Conservation (phyloP, 2,797 vertebrate genomes). For the Pelodytes ibericus region DNA sequence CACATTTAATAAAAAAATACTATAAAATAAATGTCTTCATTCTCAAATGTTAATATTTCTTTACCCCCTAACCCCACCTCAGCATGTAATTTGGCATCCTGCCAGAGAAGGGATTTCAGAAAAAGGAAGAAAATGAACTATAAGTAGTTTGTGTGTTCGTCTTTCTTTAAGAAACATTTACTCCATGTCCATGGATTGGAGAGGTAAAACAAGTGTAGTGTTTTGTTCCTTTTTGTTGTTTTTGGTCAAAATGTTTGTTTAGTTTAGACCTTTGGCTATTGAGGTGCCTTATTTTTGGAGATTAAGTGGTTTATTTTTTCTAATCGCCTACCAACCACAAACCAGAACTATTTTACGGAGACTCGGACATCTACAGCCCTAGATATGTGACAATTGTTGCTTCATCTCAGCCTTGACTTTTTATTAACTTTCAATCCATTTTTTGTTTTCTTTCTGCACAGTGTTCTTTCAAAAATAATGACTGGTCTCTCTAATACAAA, state of each 20-base stretch:
- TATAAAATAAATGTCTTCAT: neutral
- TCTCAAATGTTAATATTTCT: neutral
- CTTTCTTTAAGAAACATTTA: neutral
- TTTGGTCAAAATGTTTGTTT: slow-evolving; percentile 42
- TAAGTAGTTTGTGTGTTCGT: neutral
- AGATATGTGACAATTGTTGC: neutral
- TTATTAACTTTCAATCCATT: slow-evolving; percentile 17
- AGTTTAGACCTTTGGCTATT: slow-evolving; percentile 59
- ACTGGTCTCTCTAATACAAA: too few species aligned
- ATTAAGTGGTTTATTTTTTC: slow-evolving; percentile 17
- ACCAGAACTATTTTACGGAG: slow-evolving; percentile 16
- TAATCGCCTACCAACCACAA: too few species aligned
- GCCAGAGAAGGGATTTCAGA: neutral
- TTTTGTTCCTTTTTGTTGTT: neutral
- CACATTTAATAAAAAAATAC: neutral
- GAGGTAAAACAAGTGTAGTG: too few species aligned
- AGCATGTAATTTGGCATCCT: too few species aligned
- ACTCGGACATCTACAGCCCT: slow-evolving; percentile 25
- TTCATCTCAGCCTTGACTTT: slow-evolving; percentile 28
- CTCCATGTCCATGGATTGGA: too few species aligned
- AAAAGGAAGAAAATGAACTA: neutral
- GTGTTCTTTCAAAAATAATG: too few species aligned
- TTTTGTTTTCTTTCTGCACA: slow-evolving; percentile 3
- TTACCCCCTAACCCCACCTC: neutral
- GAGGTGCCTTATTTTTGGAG: slow-evolving; percentile 55